Evolutionary conservation across 30 jellyfish, hydroid and myxozoan genomes (phyloP), one percentile per base, ranked within the genome.

Genomic region (Haliclystus octoradiatus): DNA sequence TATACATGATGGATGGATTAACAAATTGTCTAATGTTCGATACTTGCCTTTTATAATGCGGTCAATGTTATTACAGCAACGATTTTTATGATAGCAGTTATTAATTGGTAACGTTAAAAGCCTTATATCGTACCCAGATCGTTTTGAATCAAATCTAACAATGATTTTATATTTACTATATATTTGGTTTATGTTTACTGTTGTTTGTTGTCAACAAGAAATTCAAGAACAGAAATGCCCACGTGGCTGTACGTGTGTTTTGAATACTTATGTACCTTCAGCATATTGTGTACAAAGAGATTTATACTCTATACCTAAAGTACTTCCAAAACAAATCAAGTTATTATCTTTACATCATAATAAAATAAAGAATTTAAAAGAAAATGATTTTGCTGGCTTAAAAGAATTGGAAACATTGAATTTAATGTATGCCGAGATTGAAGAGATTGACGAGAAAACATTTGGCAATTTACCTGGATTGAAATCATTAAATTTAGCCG

Each of bases 401-500:
- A 49, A 76, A 28, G 62, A 70, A 5, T 68, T 91, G 24, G 64
- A 66, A 52, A 73, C 82, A 27, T 71, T 91, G 52, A 83, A 80
- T 34, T 34, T 91, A 70, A 85, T 51, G 49, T 35, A 76, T 31
- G 78, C 81, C 65, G 52, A 31, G 23, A 72, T 91, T 25, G 89
- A 82, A 53, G 50, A 33, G 2, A 82, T 91, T 23, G 83, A 93
- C 28, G 88, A 73, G 1, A 80, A 67, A 62, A 92, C 94, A 7
- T 83, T 91, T 65, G 65, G 61, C 32, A 3, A 64, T 34, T 57
- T 82, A 30, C 33, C 52, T 24, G 70, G 52, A 2, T 78, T 91
- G 72, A 73, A 62, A 49, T 82, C 94, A 34, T 70, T 91, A 64
- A 77, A 82, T 31, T 69, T 91, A 52, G 81, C 96, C 15, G 78